Conservation (phyloP, 2,113 vertebrate genomes). For the Saiga tatarica region DNA sequence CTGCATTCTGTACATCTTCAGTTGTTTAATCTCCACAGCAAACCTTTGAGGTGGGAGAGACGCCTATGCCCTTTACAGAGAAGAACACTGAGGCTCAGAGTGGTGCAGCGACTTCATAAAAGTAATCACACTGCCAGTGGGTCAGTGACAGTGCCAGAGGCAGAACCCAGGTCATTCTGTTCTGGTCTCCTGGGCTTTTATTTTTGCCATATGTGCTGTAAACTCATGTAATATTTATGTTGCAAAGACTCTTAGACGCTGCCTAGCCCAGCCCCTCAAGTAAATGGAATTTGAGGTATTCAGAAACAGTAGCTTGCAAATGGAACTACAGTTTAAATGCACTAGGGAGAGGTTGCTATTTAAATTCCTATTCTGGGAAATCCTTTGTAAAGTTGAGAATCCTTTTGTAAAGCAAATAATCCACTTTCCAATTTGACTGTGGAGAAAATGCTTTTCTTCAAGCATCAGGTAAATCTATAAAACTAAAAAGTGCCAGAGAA, state of each 20-base stretch:
- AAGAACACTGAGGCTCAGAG: neutral
- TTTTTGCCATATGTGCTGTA: neutral
- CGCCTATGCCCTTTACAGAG: neutral
- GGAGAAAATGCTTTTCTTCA: neutral
- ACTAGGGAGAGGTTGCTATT: conserved; percentile 11
- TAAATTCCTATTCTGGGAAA: conserved; percentile 50
- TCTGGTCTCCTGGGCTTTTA: neutral
- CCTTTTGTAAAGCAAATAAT: conserved; percentile 57
- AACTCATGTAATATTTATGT: neutral
- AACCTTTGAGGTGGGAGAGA: neutral
- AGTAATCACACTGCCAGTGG: neutral
- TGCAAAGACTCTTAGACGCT: neutral
- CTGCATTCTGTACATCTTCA: neutral
- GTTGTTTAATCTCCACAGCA: neutral
- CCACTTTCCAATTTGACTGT: conserved; percentile 28
- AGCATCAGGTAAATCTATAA: neutral
- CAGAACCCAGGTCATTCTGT: neutral
- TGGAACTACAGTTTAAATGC: conserved; percentile 20
- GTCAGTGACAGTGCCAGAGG: neutral
- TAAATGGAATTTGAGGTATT: neutral
- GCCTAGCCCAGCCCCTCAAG: neutral
- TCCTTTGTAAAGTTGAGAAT: conserved; percentile 51
- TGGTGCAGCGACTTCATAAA: neutral
- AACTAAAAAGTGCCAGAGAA: neutral
- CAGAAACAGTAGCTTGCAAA: conserved; percentile 36